Conservation (phyloP, 2,888 invertebrate species). For the Sacculina carcini region DNA sequence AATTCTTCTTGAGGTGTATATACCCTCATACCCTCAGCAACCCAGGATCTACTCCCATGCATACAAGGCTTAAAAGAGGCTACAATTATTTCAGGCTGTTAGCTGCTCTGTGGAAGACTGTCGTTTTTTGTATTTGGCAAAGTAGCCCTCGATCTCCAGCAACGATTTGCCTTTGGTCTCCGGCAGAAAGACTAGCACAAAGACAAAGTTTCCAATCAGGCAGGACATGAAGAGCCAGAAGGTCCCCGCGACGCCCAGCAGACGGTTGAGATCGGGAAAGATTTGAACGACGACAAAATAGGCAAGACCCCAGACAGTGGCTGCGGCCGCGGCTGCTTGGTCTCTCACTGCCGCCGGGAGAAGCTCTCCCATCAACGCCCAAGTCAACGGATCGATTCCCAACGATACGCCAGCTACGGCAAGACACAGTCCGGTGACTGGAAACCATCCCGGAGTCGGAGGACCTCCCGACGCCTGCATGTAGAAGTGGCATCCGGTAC, state of each 20-base stretch:
- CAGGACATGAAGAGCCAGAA: not conserved
- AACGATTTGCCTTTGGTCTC: too few species aligned
- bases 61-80: too few species aligned
- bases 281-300: slow-evolving; percentile 8
- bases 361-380: slow-evolving; percentile 12
- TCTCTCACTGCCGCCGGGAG: slow-evolving; percentile 12
- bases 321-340: slow-evolving; percentile 10
- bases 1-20: too few species aligned
- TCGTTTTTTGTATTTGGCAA: too few species aligned
- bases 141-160: too few species aligned
- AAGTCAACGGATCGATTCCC: slow-evolving; percentile 13
- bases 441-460: slow-evolving; percentile 17
- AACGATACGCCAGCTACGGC: slow-evolving; percentile 12
- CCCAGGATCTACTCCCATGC: too few species aligned
- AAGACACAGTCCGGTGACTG: slow-evolving; percentile 16
- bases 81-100: too few species aligned
- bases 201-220: too few species aligned
- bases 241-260: not conserved
- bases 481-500: not conserved
- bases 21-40: too few species aligned
- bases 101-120: too few species aligned
- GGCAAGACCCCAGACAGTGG: slow-evolving; percentile 8
- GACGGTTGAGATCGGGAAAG: not conserved
- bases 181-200: too few species aligned
- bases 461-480: slow-evolving; percentile 2